Base-by-base conservation (phyloP, 2,113 vertebrate genomes). In the Acinonyx jubatus region DNA sequence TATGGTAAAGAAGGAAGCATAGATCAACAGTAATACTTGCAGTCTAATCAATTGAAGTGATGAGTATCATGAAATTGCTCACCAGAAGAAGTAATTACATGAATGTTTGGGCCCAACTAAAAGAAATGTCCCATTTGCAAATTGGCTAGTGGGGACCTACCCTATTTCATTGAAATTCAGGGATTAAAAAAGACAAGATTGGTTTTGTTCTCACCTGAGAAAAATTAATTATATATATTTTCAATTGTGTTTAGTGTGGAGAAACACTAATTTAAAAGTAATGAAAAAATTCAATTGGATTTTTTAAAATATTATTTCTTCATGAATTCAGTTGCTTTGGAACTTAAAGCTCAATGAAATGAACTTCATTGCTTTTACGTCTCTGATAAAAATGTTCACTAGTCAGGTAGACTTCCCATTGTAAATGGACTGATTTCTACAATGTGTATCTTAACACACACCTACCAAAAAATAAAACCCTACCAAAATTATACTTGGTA, bases 41-140 rank as follows among this genome's bases (percentile, higher is more conserved):
- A 82, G 38, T 92, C 41, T 71, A 79, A 71, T 82, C 29, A 74
- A 50, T 15, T 78, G 38, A 50, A 92, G 27, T 45, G 78, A 88
- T 7, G 36, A 41, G 4, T 33, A 78, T 36, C 41, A 86, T 68
- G 15, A 33, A 91, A 88, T 92, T 82, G 38, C 23, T 74, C 57
- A 82, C 21, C 27, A 82, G 29, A 36, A 66, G n/a, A 82, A 69
- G 57, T 80, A 91, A 38, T 13, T 79, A 36, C 55, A 52, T 94
- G 71, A 80, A 65, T 57, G 55, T 82, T 66, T 66, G 65, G 48
- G 38, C 41, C 14, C 12, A 68, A 5, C 8, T 95, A 29, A 88
- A 92, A 96, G 78, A 92, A 95, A 83, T 63, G n/a, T 41, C 50
- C 16, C 7, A 83, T 71, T 83, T 95, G n/a, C 25, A 83, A 78